Conservation (phyloP, 2,797 vertebrate species). For the Phataginus tricuspis region DNA sequence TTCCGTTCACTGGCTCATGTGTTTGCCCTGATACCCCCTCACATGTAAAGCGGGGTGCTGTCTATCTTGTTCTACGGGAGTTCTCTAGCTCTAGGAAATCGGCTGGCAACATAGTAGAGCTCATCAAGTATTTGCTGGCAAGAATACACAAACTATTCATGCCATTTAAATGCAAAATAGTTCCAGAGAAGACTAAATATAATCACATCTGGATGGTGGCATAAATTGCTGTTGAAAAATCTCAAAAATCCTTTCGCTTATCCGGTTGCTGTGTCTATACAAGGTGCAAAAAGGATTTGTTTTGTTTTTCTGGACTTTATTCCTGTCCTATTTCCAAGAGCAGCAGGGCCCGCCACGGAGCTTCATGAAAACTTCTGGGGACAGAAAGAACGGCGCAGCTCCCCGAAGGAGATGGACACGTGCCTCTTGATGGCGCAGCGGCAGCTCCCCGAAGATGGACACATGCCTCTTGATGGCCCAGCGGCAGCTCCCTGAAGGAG, state of each 20-base stretch:
- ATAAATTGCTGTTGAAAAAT: conserved; percentile 4
- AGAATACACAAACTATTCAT: not conserved
- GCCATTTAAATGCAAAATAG: not conserved
- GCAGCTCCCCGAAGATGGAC: no score
- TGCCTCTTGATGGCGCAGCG: not conserved
- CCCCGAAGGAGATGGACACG: not conserved
- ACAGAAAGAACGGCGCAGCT: not conserved
- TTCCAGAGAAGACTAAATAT: not conserved
- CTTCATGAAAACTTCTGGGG: not conserved
- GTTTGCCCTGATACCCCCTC: not conserved
- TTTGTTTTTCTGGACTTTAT: not conserved
- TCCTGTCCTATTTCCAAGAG: not conserved
- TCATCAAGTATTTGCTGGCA: not conserved
- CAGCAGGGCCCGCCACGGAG: not conserved
- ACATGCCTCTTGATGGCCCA: no score
- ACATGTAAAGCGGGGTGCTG: not conserved
- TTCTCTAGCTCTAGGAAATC: not conserved
- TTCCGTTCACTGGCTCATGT: not conserved
- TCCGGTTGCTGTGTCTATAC: not conserved
- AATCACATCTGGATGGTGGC: not conserved
- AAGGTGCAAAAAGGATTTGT: not conserved
- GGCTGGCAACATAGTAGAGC: not conserved
- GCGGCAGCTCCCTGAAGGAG: no score
- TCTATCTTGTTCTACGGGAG: not conserved
- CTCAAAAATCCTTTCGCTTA: not conserved